A percentile compares a stretch with the other conserved stretches of the same genome.
Evolutionary conservation across 2,113 vertebrate species (phyloP).

Genomic region (Microcebus lehilahytsara): DNA sequence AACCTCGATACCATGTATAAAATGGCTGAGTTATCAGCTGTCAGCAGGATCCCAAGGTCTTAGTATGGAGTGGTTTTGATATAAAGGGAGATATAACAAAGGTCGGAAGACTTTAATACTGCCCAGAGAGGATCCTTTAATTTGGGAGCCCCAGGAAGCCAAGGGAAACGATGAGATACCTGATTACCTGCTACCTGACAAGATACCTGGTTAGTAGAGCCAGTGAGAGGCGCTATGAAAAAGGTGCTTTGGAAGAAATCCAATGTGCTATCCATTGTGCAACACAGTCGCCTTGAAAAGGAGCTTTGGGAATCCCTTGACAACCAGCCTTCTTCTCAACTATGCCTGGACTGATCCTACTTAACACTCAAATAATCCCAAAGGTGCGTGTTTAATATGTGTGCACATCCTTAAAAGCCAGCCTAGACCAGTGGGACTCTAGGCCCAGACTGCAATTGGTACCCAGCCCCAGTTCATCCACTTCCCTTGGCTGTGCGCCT

Average conservation of each 20-base stretch:
- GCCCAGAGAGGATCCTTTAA: not conserved
- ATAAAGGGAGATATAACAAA: not conserved
- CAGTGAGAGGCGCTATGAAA: too few relatives aligned
- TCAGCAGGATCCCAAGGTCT: not conserved
- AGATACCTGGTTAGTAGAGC: not conserved
- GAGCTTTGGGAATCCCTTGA: not conserved
- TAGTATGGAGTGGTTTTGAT: not conserved
- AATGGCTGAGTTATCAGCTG: not conserved
- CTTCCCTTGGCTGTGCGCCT: not conserved
- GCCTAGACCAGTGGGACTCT: not conserved
- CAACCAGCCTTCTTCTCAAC: not conserved
- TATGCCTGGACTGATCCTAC: not conserved
- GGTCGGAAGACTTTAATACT: not conserved
- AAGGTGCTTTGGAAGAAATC: not conserved
- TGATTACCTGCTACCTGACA: not conserved
- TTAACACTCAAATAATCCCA: not conserved
- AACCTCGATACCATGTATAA: not conserved
- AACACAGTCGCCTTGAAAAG: too few relatives aligned
- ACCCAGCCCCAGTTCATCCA: not conserved
- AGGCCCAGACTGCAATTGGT: too few relatives aligned
- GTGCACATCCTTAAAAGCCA: not conserved
- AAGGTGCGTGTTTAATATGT: rapidly evolving
- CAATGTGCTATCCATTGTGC: too few relatives aligned
- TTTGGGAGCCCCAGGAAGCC: not conserved
- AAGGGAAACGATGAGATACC: not conserved